These are phyloP conservation scores for Camponotus vicinus DNA, from an alignment of 1,140 invertebrate genomes.

Conservation along the genomic window DNA sequence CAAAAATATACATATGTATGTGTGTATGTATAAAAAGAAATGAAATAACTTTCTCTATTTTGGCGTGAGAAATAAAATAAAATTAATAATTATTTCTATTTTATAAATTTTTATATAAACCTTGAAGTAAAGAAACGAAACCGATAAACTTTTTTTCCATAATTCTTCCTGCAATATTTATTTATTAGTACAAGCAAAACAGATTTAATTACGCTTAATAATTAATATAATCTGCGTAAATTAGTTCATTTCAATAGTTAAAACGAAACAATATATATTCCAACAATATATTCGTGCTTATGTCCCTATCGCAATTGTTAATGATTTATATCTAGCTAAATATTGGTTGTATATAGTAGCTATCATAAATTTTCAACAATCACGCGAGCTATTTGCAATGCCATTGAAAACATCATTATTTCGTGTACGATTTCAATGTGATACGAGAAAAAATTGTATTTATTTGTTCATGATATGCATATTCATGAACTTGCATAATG, in stretches of 20 bases:
- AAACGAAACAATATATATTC: not conserved
- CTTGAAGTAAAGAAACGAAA: not conserved
- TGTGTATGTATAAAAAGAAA: not conserved
- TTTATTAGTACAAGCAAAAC: not conserved
- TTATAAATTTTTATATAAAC: not conserved
- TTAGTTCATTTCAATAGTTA: not conserved
- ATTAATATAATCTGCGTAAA: not conserved
- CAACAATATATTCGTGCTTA: not conserved
- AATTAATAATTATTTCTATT: not conserved
- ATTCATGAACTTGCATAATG: not conserved
- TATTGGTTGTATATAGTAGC: not conserved
- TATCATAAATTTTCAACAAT: conserved; percentile 33
- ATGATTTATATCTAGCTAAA: conserved; percentile 31
- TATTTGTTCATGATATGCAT: not conserved
- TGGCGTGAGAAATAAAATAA: not conserved
- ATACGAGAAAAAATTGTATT: not conserved
- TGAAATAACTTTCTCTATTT: not conserved
- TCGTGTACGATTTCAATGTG: not conserved
- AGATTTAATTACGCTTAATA: not conserved
- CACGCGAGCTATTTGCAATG: not conserved
- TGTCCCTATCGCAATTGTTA: not conserved
- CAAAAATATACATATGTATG: not conserved
- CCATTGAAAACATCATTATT: not conserved
- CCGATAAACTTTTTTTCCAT: not conserved
- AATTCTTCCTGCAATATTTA: not conserved